Base-by-base conservation (phyloP, 2,797 vertebrate genomes). In the Poecilia wingei region DNA sequence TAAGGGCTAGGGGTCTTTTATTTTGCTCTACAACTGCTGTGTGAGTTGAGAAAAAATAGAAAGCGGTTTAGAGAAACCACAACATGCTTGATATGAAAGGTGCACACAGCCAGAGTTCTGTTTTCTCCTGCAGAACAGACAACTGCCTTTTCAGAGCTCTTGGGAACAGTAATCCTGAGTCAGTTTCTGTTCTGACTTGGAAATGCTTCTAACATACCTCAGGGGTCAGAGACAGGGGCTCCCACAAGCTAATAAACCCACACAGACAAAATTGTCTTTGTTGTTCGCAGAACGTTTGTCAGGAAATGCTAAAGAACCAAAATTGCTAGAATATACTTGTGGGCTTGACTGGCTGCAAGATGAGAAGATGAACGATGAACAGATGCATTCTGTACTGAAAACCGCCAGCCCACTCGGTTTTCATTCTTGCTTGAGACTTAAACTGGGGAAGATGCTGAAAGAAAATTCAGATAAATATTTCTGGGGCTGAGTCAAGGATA, bases 181-280 rank as follows among this genome's bases (percentile, higher is more conserved):
- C 87, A 87, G 74, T 85, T 86, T 71, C 77, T 90, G 83, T 88
- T 82, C 86, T 77, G 78, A 89, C 88, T 92, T 91, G 89, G 91
- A 89, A 78, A 77, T 81, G 76, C 88, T 82, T 87, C 82, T 66
- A 78, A 86, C 87, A 89, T 88, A 79, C 87, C 91, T 90, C 83
- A 4, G 74, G 79, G 89, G 91, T 92, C 92, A 93, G 74, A 91
- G 75, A 85, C 79, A 85, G 79, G 46, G 87, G 78, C 86, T 89
- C 89, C 91, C 90, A 92, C 87, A 78, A 79, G 88, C 87, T 86
- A 87, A 90, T 94, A 92, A 92, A 93, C 91, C 84, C 76, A 72
- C 80, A 51, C 61, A 88, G 78, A 93, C 89, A 91, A 85, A 90
- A 91, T 87, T 78, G 81, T 51, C 91, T 89, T 91, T 92, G 87